phyloP scores from a whole-genome alignment of 2,888 invertebrate genomes.

The Orthosia incerta region DNA sequence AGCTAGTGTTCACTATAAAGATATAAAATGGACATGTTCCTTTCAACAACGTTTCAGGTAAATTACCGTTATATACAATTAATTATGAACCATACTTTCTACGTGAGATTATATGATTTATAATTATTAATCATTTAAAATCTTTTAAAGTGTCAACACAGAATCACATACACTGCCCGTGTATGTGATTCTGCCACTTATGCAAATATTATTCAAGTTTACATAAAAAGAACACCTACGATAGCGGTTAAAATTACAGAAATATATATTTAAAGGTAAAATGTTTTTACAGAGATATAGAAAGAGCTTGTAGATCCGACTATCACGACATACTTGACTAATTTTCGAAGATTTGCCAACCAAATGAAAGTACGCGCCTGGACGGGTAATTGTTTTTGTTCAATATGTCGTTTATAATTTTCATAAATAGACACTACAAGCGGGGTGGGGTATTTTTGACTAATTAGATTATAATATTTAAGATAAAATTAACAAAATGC shows the following conservation, averaged over 20 bases:
- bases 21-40: conserved; percentile 80
- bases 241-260: conserved; percentile 50
- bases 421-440: conserved; percentile 72
- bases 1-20: conserved; percentile 69
- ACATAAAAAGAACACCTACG: conserved; percentile 25
- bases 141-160: conserved; percentile 67
- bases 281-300: conserved; percentile 53
- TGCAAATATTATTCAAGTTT: conserved; percentile 25
- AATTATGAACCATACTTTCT: conserved; percentile 64
- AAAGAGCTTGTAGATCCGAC: conserved; percentile 41
- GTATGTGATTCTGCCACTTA: conserved; percentile 61
- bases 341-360: conserved; percentile 65
- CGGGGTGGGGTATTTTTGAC: conserved; percentile 66
- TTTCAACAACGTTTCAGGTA: conserved; percentile 63
- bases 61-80: conserved; percentile 68
- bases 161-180: conserved; percentile 36
- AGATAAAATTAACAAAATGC: conserved; percentile 78
- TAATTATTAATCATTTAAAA: conserved; percentile 57
- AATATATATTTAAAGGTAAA: conserved; percentile 51
- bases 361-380: conserved; percentile 76
- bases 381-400: conserved; percentile 78
- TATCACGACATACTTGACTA: conserved; percentile 73
- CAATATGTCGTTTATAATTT: conserved; percentile 67
- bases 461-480: conserved; percentile 74
- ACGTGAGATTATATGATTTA: conserved; percentile 70